Evolutionary conservation across 1,140 invertebrate genomes (phyloP), one percentile per base, ranked within the genome.

Genomic region (Drosophila pseudoananassae): DNA sequence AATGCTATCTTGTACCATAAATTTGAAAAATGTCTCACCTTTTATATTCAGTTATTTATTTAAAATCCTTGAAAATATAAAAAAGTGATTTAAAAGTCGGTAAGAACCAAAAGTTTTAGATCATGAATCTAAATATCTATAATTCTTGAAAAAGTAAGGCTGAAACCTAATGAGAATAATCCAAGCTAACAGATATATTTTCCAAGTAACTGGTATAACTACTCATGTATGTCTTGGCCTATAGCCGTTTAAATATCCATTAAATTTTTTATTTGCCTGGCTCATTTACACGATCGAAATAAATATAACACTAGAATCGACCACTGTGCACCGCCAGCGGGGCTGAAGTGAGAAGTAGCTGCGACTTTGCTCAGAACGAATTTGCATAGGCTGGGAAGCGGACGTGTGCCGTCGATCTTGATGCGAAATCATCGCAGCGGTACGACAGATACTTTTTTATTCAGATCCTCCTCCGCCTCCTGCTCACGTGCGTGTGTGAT

Each of bases 371-470:
- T 88, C 75, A 87, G 82, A 78, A 57, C 60, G 78, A 82, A 78
- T 82, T 87, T 78, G 82, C 82, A 85, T 85, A 49, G 60, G 43
- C 58, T 60, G 55, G 75, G 60, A 52, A 69, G 53, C 82, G 82
- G 78, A 85, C 78, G 81, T 70, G 60, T 69, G 66, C 27, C 40
- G 65, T 64, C 72, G 57, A 70, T 74, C 47, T 58, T 57, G 65
- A 69, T 69, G 68, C 33, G 73, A 56, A 70, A 77, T 33, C 74
- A 71, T 63, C 54, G 56, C 73, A 31, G 71, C 60, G 58, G 70
- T 64, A 64, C 52, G 59, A 74, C 71, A 68, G 64, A 80, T 71
- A 43, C 40, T 17, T 17, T 43, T 15, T 43, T 43, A 43, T 49
- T 51, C 38, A 45, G 33, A 36, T 51, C 45, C 23, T 53, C 50